Conservation (phyloP, 2,888 invertebrate genomes). For the Amphipyra berbera region DNA sequence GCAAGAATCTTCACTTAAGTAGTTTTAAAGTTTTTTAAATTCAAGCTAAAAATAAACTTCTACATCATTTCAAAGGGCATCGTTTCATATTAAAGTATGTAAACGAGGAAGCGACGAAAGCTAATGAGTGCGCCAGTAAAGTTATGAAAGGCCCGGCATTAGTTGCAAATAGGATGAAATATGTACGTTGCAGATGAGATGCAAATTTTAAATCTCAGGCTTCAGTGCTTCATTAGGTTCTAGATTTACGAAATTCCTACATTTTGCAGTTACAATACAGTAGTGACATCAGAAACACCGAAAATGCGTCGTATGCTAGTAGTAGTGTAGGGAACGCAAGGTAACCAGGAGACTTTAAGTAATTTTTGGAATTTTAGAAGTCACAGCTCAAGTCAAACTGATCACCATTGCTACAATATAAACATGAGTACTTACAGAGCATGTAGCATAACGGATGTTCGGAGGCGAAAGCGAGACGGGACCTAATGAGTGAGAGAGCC, state of each 20-base stretch:
- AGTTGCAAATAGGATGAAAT: constrained; percentile 44
- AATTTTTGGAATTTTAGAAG: too few species aligned
- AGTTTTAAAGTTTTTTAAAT: too few species aligned
- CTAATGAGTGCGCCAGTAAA: constrained; percentile 42
- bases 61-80: constrained; percentile 15
- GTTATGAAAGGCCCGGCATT: constrained; percentile 41
- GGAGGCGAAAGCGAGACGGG: constrained; percentile 3
- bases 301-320: too few species aligned
- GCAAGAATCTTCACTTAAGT: too few species aligned
- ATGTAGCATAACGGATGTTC: constrained; percentile 10
- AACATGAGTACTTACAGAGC: constrained; percentile 3
- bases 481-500: constrained; percentile 45
- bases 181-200: constrained; percentile 31
- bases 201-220: constrained; percentile 23
- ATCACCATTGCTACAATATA: constrained; percentile 2
- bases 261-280: background rate
- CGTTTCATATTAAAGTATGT: constrained; percentile 10
- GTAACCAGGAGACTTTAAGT: too few species aligned
- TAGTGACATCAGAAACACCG: too few species aligned
- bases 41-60: constrained; percentile 12
- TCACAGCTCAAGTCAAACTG: background rate
- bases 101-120: constrained; percentile 9
- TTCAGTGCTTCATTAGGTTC: constrained; percentile 7
- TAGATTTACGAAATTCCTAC: background rate
- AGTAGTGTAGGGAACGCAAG: too few species aligned